Evolutionary conservation across 2,113 vertebrate species (phyloP), one percentile per base, ranked within the genome.

Genomic region (Coptodon bakossiorum): DNA sequence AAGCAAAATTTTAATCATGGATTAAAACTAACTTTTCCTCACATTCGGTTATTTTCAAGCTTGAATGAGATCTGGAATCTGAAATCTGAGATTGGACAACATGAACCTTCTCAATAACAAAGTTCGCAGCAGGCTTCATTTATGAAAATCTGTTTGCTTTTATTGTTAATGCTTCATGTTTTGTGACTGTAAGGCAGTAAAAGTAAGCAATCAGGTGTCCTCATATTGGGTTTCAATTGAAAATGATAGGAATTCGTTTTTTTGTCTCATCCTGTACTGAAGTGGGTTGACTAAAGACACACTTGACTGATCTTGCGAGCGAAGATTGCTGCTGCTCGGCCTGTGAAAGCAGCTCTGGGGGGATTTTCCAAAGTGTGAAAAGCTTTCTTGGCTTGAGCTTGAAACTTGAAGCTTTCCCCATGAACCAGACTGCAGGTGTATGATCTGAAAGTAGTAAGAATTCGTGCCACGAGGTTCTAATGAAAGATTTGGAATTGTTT

Each of bases 351-450:
- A 31, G 24, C 71, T 78, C 71, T 50, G 16, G 71, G 9, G 71
- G 43, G 24, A 19, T 76, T 78, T 78, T 78, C 71, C 24, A 78
- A 31, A 50, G 27, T 78, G 45, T 78, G 71, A 78, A 50, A 50
- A 50, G 24, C 27, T 78, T 78, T 78, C 27, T 78, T 78, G 71
- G 43, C 71, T 76, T 48, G 24, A 76, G 24, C 6, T 50, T 12
- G 27, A 78, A 19, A 78, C 27, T n/a, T 78, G 45, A 76, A 31
- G 27, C 27, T 31, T 50, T 50, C 43, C 48, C 17, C 9, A 50
- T 6, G 16, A 78, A 31, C 27, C 45, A 78, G 71, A 78, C 71
- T 78, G 16, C 71, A 78, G 45, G 71, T 78, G 71, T 78, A 50
- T 19, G 71, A 78, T 76, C 24, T 76, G 71, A 76, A 50, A 48